phyloP scores from a whole-genome alignment of 2,113 vertebrate genomes.

The Scomber colias region DNA sequence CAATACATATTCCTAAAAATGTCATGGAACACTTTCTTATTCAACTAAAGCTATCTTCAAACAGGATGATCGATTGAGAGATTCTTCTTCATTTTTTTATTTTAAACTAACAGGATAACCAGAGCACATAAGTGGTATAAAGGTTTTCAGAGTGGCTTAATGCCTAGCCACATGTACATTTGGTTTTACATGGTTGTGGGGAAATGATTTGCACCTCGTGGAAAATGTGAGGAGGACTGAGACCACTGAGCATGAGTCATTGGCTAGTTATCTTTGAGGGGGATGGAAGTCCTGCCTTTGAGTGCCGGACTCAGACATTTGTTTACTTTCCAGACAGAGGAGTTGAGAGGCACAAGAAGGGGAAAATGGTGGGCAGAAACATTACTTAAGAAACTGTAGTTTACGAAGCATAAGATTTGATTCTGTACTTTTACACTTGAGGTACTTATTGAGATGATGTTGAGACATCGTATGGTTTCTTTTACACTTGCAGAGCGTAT shows the following conservation, averaged over 20 bases:
- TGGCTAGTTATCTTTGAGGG: constrained; percentile 81
- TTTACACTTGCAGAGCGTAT: not conserved
- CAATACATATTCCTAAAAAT: not conserved
- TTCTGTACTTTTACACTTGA: not conserved
- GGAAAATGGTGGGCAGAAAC: constrained; percentile 64
- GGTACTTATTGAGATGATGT: no score
- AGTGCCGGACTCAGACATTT: constrained; percentile 76
- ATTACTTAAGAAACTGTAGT: constrained; percentile 39
- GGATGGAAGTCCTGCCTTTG: constrained; percentile 76
- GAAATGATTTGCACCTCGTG: constrained; percentile 83
- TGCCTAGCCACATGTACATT: constrained; percentile 68
- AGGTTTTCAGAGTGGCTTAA: constrained; percentile 46
- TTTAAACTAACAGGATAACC: constrained; percentile 8
- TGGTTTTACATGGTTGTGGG: constrained; percentile 72
- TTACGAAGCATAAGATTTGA: constrained; percentile 13
- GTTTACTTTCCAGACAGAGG: constrained; percentile 84
- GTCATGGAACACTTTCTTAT: not conserved
- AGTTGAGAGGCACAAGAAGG: constrained; percentile 74
- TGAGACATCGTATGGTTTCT: not conserved
- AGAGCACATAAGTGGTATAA: constrained; percentile 29
- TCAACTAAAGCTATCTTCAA: not conserved
- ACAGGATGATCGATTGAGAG: not conserved
- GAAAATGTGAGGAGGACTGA: constrained; percentile 82
- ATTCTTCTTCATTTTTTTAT: constrained; percentile 13
- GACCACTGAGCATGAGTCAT: constrained; percentile 82